A percentile compares a stretch with the other conserved stretches of the same genome.
These are phyloP conservation scores for Prunella himalayana DNA, from an alignment of 2,113 vertebrate species.

Conservation along the genomic window DNA sequence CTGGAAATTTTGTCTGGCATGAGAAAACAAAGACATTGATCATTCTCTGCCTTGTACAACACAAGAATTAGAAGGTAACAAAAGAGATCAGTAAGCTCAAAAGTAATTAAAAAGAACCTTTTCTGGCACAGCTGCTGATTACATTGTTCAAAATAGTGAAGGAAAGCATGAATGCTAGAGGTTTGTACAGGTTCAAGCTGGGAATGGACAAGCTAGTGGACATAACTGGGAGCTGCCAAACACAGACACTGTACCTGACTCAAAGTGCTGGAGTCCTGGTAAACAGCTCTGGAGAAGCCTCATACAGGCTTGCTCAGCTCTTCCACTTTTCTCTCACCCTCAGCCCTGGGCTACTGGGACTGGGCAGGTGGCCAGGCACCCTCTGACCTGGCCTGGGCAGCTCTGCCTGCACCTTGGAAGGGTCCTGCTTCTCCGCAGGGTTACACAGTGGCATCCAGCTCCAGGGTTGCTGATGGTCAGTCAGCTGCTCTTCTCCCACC, in stretches of 20 bases:
- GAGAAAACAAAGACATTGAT: neutral
- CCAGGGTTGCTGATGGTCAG: neutral
- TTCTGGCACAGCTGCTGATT: neutral
- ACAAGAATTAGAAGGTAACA: neutral
- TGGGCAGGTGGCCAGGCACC: accelerated
- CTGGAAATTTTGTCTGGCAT: neutral
- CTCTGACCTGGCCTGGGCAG: neutral
- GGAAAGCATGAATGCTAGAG: neutral
- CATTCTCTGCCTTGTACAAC: neutral
- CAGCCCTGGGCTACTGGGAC: neutral
- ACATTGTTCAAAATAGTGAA: neutral
- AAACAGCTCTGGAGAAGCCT: neutral
- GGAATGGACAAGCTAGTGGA: neutral
- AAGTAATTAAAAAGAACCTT: neutral
- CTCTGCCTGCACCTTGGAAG: neutral
- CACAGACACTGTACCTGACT: neutral
- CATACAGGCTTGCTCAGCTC: neutral
- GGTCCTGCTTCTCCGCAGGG: neutral
- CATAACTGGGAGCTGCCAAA: neutral
- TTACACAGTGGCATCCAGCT: neutral
- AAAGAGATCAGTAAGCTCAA: neutral
- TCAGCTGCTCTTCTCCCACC: neutral
- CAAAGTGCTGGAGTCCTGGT: neutral
- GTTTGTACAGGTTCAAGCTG: neutral
- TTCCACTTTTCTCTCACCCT: neutral